Percentiles rank a stretch among this genome's conserved stretches.
phyloP scores from a whole-genome alignment of 1,140 invertebrate genomes.

The Brachystomella parvula region DNA sequence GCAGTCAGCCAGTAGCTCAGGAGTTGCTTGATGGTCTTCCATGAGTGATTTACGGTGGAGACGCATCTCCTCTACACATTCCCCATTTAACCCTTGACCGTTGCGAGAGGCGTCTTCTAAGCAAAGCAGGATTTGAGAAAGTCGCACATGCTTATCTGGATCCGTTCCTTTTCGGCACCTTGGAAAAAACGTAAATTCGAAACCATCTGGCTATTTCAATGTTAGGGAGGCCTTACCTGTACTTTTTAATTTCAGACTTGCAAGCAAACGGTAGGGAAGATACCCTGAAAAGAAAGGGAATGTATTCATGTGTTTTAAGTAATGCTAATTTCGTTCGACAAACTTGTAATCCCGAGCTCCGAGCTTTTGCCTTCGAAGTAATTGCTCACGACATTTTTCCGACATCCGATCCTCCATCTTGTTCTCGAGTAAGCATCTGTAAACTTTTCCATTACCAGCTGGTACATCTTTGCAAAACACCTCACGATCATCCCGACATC shows the following conservation, averaged over 20 bases:
- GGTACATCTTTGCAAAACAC: conserved; percentile 54
- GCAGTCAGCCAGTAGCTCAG: conserved; percentile 83
- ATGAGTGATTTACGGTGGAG: conserved; percentile 83
- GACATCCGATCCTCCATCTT: conserved; percentile 63
- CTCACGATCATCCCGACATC: conserved; percentile 76
- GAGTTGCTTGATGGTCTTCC: conserved; percentile 84
- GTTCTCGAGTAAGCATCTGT: conserved; percentile 84
- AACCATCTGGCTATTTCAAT: conserved; percentile 4
- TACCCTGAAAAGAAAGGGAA: not conserved
- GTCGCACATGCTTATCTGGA: conserved; percentile 70
- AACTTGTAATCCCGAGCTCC: conserved; percentile 79
- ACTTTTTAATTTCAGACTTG: conserved; percentile 76
- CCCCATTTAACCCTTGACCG: conserved; percentile 38
- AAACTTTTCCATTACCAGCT: conserved; percentile 70
- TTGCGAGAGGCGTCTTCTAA: conserved; percentile 77
- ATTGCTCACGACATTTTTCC: conserved; percentile 67
- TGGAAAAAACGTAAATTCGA: not conserved
- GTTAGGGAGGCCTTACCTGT: conserved; percentile 46
- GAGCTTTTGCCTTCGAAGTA: conserved; percentile 73
- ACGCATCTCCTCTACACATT: conserved; percentile 62
- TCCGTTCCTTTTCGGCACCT: conserved; percentile 56
- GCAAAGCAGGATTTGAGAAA: conserved; percentile 87
- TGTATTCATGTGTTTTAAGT: conserved; percentile 39
- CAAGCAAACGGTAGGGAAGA: conserved; percentile 59
- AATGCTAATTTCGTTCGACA: conserved; percentile 45